Evolutionary conservation across 2,797 vertebrate species (phyloP).

Genomic region (Manis crassicaudata): DNA sequence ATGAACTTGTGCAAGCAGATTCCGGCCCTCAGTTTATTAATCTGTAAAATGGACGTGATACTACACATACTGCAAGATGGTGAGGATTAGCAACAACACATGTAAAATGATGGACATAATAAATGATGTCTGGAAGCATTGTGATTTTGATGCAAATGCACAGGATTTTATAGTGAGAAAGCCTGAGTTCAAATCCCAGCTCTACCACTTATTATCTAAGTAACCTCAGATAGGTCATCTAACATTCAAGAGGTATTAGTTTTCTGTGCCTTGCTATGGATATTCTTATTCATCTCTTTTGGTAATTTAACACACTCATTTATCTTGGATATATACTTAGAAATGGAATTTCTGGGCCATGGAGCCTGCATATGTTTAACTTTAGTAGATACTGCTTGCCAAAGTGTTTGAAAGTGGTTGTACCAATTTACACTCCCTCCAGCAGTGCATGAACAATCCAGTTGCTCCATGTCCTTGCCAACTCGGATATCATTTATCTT

Average conservation of each 20-base stretch:
- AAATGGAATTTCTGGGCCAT: neutral
- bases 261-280: neutral
- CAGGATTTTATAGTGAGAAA: neutral
- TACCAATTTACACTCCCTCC: neutral
- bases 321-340: neutral
- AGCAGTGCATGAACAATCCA: neutral
- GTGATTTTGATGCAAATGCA: neutral
- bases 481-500: neutral
- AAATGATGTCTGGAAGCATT: neutral
- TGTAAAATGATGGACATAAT: neutral
- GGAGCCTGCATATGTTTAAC: neutral
- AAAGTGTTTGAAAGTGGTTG: neutral
- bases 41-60: neutral
- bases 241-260: neutral
- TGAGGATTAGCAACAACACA: neutral
- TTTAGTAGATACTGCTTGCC: neutral
- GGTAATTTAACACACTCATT: neutral
- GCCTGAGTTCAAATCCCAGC: neutral
- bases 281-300: constrained; percentile 9
- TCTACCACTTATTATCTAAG: neutral
- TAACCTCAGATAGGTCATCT: neutral
- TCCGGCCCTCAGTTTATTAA: neutral
- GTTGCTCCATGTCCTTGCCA: neutral
- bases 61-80: neutral
- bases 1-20: neutral